phyloP scores from a whole-genome alignment of 1,140 invertebrate genomes.

The Drosophila arizonae region DNA sequence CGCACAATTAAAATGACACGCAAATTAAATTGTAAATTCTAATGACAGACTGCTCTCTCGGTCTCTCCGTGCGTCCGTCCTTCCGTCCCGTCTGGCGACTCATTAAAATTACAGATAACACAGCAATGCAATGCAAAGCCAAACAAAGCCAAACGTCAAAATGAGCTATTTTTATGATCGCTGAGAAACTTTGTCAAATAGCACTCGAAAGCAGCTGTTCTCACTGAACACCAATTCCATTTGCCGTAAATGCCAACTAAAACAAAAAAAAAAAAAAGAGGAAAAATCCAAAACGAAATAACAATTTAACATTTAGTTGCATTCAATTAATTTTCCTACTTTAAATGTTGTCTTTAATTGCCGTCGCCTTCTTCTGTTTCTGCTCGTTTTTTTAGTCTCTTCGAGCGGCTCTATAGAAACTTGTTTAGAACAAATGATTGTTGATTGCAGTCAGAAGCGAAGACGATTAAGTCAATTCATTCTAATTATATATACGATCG shows the following conservation, averaged over 20 bases:
- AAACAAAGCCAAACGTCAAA: not conserved
- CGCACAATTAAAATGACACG: slow-evolving; percentile 48
- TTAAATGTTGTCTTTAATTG: too few species aligned
- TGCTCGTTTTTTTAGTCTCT: not conserved
- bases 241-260: too few species aligned
- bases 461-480: too few species aligned
- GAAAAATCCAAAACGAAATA: not conserved
- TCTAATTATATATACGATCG: too few species aligned
- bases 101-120: slow-evolving; percentile 37
- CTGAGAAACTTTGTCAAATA: slow-evolving; percentile 15
- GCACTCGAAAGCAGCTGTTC: slow-evolving; percentile 20
- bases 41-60: slow-evolving; percentile 6
- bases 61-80: not conserved
- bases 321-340: not conserved
- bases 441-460: too few species aligned
- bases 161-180: too few species aligned
- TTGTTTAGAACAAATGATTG: too few species aligned
- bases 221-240: not conserved
- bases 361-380: not conserved
- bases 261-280: not conserved
- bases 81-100: not conserved
- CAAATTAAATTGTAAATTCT: slow-evolving; percentile 55
- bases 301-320: not conserved
- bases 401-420: too few species aligned
- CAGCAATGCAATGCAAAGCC: not conserved